A percentile compares a stretch with the other conserved stretches of the same genome.
Conservation (phyloP, 1,140 invertebrate genomes). For the Zaprionus lachaisei region DNA sequence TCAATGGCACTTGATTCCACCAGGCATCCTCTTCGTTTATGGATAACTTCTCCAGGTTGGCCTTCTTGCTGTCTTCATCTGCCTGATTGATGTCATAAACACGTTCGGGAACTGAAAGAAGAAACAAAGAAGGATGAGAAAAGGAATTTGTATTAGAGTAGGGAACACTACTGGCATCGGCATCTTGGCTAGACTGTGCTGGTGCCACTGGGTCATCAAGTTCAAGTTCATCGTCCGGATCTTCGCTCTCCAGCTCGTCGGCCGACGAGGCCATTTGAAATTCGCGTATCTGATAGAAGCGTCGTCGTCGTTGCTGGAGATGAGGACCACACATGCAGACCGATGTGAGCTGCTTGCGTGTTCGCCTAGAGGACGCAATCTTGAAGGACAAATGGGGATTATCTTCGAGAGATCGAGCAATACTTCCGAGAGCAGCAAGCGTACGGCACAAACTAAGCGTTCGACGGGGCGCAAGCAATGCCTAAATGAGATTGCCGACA, state of each 20-base stretch:
- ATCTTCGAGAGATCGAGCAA: not conserved
- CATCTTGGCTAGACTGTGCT: conserved; percentile 24
- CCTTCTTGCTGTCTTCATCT: conserved; percentile 87
- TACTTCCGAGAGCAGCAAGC: conserved; percentile 41
- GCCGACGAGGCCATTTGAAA: conserved; percentile 78
- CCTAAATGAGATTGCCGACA: conserved; percentile 32
- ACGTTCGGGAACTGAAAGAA: conserved; percentile 90
- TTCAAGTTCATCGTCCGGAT: conserved; percentile 74
- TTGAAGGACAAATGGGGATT: conserved; percentile 55
- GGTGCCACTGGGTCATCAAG: conserved; percentile 51
- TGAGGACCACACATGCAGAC: conserved; percentile 79
- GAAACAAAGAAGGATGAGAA: conserved; percentile 27
- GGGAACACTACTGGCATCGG: conserved; percentile 43
- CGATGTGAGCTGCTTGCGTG: conserved; percentile 73
- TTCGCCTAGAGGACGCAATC: conserved; percentile 75
- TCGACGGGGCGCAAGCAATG: conserved; percentile 12
- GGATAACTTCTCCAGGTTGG: conserved; percentile 87
- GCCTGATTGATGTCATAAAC: conserved; percentile 93
- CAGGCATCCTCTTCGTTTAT: conserved; percentile 88
- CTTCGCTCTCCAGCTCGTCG: conserved; percentile 77
- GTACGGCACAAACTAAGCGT: conserved; percentile 49
- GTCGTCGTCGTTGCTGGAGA: conserved; percentile 53
- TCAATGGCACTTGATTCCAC: conserved; percentile 94
- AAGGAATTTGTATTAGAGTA: not conserved
- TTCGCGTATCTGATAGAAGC: conserved; percentile 79